Conservation (phyloP, 2,797 vertebrate genomes). For the Anguilla megastoma region DNA sequence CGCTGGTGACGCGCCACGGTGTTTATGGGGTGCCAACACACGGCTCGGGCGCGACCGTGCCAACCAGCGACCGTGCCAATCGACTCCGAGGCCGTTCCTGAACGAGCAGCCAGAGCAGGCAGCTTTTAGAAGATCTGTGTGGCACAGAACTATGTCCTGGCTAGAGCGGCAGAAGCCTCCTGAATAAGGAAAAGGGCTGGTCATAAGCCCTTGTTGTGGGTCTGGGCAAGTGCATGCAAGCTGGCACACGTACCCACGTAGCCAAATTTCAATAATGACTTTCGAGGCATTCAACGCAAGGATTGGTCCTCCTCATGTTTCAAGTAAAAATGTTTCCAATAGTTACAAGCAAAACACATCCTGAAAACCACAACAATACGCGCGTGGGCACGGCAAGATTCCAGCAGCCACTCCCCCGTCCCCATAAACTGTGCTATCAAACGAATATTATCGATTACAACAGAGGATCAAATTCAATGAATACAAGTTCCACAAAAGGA, state of each 20-base stretch:
- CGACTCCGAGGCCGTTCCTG: constrained; percentile 40
- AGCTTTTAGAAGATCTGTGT: constrained; percentile 52
- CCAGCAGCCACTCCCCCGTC: constrained; percentile 52
- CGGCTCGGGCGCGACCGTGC: constrained; percentile 54
- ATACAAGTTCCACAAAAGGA: not conserved
- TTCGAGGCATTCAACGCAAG: not conserved
- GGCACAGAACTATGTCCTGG: constrained; percentile 48
- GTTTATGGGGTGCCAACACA: constrained; percentile 53
- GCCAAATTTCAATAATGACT: not conserved
- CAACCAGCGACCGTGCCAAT: constrained; percentile 52
- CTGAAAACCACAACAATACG: constrained; percentile 28
- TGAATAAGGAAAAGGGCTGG: constrained; percentile 43
- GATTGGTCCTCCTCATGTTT: not conserved
- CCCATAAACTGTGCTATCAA: constrained; percentile 37
- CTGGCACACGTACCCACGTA: not conserved
- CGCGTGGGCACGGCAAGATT: constrained; percentile 39
- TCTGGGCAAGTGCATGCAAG: not conserved
- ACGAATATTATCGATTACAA: constrained; percentile 54
- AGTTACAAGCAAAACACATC: constrained; percentile 52
- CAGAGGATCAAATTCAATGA: constrained; percentile 3
- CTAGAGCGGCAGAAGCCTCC: constrained; percentile 23
- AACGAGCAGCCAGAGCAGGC: constrained; percentile 29
- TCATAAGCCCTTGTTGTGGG: constrained; percentile 42
- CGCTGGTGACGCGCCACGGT: constrained; percentile 64
- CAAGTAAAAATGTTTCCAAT: constrained; percentile 30